Base-by-base conservation (phyloP, 2,888 invertebrate genomes). In the Lepidochrysops patricia region DNA sequence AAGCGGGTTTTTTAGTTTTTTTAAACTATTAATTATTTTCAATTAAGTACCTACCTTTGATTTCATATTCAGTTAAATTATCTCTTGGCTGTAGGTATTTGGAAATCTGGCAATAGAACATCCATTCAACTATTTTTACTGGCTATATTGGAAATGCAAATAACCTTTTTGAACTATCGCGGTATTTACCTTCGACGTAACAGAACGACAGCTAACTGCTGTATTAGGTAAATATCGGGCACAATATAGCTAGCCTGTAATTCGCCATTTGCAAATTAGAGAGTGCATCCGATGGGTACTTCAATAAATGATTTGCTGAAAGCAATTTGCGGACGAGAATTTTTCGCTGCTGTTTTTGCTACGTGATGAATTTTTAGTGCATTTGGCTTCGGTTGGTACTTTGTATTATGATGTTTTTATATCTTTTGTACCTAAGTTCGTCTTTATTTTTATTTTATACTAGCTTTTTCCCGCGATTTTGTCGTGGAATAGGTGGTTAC, bases 211-310 rank as follows among this genome's bases (percentile, higher is more conserved):
- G 62, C 62, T 65, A 67, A 66, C 65, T 65, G 64, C 62, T 26
- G 64, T 61, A 65, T 67, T 66, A 66, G 65, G 62, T 67, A 62
- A 60, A 61, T 65, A 63, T 64, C 62, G 60, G 60, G 58, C 49
- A 57, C 54, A 60, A 65, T 66, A 62, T 60, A 64, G 64, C 67
- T 62, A 64, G 61, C 65, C 65, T 65, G 66, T 66, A 67, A 67
- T 67, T 64, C 66, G 65, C 66, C 61, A 67, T 63, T 63, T 60
- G 64, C 62, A 68, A 72, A 68, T 68, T 67, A 63, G 63, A 78
- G 54, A 54, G 54, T 19, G 12, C 29, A 29, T 76, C 75, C 70
- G 63, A 50, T 49, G 57, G 29, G 13, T 15, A 58, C 49, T 58
- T 43, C 48, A 32, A 54, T 49, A 23, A 49, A 49, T 54, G 32